A percentile compares a stretch with the other conserved stretches of the same genome.
Conservation (phyloP, 2,113 vertebrate species). For the Gracilinanus agilis region DNA sequence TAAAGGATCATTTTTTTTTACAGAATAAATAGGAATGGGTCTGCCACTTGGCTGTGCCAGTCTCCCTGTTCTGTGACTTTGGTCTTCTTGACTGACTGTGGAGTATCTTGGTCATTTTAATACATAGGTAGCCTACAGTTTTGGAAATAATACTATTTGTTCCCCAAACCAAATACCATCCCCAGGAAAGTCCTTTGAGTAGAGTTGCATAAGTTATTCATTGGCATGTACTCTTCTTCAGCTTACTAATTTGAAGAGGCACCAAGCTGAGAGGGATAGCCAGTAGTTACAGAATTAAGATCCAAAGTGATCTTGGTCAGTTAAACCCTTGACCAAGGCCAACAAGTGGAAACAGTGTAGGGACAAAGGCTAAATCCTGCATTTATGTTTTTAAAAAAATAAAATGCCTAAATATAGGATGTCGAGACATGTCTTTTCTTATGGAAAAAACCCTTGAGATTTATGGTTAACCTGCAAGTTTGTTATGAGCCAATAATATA, state of each 20-base stretch:
- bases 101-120: neutral
- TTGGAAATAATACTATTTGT: slow-evolving; percentile 29
- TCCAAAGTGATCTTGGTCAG: neutral
- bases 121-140: slow-evolving; percentile 4
- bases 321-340: neutral
- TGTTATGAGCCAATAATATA: neutral
- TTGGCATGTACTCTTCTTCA: neutral
- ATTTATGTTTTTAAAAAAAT: neutral
- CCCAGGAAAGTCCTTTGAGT: slow-evolving; percentile 26
- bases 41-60: neutral
- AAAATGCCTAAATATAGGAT: neutral
- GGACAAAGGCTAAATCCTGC: neutral
- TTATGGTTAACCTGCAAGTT: slow-evolving; percentile 8
- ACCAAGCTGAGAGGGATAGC: neutral
- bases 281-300: neutral
- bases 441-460: neutral
- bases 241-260: slow-evolving; percentile 1
- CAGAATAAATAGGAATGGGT: neutral
- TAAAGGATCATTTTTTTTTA: too few species aligned
- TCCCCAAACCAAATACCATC: neutral
- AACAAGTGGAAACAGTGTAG: neutral
- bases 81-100: neutral
- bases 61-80: slow-evolving; percentile 2
- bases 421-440: slow-evolving; percentile 12
- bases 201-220: slow-evolving; percentile 38